Evolutionary conservation across 2,797 vertebrate species (phyloP).

Genomic region (Sebastolobus alascanus): DNA sequence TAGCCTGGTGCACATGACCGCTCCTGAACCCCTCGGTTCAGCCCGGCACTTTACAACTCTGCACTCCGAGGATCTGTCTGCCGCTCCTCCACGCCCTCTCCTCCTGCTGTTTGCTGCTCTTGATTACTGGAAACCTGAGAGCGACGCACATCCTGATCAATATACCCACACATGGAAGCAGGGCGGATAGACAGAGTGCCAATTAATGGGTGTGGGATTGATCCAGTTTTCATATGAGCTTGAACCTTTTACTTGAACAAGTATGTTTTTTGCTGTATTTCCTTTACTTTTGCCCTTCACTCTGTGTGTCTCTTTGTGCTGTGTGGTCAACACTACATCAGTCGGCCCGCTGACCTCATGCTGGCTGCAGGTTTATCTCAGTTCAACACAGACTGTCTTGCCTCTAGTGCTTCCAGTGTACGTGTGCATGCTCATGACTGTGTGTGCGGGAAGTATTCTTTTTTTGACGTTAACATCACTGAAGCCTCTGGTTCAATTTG

Average conservation of each 20-base stretch:
- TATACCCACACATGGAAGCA: conserved; percentile 8
- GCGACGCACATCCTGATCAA: conserved; percentile 37
- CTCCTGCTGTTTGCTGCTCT: conserved; percentile 28
- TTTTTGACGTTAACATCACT: conserved; percentile 3
- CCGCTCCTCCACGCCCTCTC: conserved; percentile 31
- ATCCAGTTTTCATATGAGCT: conserved; percentile 18
- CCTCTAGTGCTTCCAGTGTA: conserved; percentile 39
- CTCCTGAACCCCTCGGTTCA: conserved; percentile 37
- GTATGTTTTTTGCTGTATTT: neutral
- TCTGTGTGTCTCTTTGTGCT: conserved; percentile 39
- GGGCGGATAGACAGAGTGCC: conserved; percentile 19
- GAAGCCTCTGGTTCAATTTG: conserved; percentile 51
- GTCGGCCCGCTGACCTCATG: conserved; percentile 63
- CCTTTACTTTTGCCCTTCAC: conserved; percentile 28
- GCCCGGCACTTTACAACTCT: conserved; percentile 23
- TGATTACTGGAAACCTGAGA: conserved; percentile 72
- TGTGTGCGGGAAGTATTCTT: neutral
- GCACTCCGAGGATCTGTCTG: conserved; percentile 37
- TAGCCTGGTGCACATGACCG: conserved; percentile 75
- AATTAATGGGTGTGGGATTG: conserved; percentile 27
- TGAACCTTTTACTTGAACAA: conserved; percentile 7
- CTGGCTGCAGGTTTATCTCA: conserved; percentile 75
- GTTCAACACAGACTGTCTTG: conserved; percentile 63
- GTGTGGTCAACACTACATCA: conserved; percentile 54
- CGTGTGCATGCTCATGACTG: neutral